Evolutionary conservation across 2,113 vertebrate species (phyloP).

Genomic region (Menidia beryllina): DNA sequence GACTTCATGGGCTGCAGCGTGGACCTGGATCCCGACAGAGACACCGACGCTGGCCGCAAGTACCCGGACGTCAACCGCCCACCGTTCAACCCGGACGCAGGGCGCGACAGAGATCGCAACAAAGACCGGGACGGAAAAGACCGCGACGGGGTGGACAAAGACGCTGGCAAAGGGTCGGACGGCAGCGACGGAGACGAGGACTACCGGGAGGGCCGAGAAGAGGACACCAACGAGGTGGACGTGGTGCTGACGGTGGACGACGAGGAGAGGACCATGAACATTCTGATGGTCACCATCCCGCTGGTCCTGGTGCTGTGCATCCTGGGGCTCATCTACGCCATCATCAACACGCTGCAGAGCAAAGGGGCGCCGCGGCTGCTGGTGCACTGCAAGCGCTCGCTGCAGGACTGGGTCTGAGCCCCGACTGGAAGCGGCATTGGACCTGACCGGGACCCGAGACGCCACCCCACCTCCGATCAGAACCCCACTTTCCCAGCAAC

Average conservation of each 20-base stretch:
- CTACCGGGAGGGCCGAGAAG: slow-evolving; percentile 64
- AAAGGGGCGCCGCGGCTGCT: slow-evolving; percentile 92
- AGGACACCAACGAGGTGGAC: slow-evolving; percentile 87
- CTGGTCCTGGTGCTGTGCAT: slow-evolving; percentile 93
- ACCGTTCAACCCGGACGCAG: slow-evolving; percentile 86
- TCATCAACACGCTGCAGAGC: slow-evolving; percentile 94
- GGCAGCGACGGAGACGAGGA: slow-evolving; percentile 62
- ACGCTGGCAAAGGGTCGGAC: slow-evolving; percentile 45
- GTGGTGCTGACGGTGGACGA: slow-evolving; percentile 94
- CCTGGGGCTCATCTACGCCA: slow-evolving; percentile 90
- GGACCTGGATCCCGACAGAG: slow-evolving; percentile 80
- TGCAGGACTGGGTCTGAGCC: slow-evolving; percentile 93
- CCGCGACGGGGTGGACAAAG: slow-evolving; percentile 40
- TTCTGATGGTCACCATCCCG: slow-evolving; percentile 91
- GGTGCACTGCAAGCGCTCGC: slow-evolving; percentile 95
- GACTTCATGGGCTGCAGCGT: slow-evolving; percentile 97
- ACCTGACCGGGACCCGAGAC: slow-evolving; percentile 51
- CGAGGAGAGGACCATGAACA: slow-evolving; percentile 88
- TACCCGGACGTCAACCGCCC: slow-evolving; percentile 85
- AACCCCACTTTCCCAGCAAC: slow-evolving; percentile 35
- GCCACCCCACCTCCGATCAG: slow-evolving; percentile 26
- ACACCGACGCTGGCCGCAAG: slow-evolving; percentile 69
- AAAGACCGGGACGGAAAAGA: slow-evolving; percentile 57
- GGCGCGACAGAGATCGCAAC: slow-evolving; percentile 66
- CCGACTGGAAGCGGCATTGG: slow-evolving; percentile 11